A percentile compares a stretch with the other conserved stretches of the same genome.
Evolutionary conservation across 2,888 invertebrate species (phyloP).

Genomic region (Nesidiocoris tenuis): DNA sequence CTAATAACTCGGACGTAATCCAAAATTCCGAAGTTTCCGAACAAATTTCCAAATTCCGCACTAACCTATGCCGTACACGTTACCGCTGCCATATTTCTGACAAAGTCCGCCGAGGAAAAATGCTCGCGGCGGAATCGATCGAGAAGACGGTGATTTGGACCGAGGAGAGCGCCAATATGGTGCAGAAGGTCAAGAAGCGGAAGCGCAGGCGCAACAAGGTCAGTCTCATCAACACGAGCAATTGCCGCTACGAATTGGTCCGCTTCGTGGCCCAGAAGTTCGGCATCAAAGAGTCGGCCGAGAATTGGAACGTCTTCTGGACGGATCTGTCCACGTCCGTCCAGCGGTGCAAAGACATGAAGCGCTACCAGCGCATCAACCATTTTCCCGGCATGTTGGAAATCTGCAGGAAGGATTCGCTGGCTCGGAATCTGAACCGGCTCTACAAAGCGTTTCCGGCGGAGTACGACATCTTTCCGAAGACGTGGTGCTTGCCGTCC

Average conservation of each 20-base stretch:
- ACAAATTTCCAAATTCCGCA: too few relatives aligned
- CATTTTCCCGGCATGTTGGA: conserved; percentile 91
- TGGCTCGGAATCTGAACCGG: conserved; percentile 84
- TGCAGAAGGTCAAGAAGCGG: not conserved
- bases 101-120: too few relatives aligned
- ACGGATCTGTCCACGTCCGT: conserved; percentile 83
- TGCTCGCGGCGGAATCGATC: too few relatives aligned
- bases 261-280: conserved; percentile 68
- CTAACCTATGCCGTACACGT: too few relatives aligned
- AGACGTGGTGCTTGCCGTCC: conserved; percentile 85
- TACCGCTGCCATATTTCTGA: too few relatives aligned
- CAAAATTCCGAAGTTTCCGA: not conserved
- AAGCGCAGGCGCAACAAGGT: conserved; percentile 45
- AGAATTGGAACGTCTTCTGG: conserved; percentile 90
- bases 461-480: conserved; percentile 89
- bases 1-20: not conserved
- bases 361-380: conserved; percentile 82
- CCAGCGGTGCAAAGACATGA: conserved; percentile 87
- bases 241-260: conserved; percentile 74
- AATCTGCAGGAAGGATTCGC: conserved; percentile 83
- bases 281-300: conserved; percentile 75
- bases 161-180: not conserved
- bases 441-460: conserved; percentile 85
- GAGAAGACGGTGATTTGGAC: not conserved
- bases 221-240: conserved; percentile 64